phyloP scores from a whole-genome alignment of 1,140 invertebrate genomes.

The Brachionus angularis region DNA sequence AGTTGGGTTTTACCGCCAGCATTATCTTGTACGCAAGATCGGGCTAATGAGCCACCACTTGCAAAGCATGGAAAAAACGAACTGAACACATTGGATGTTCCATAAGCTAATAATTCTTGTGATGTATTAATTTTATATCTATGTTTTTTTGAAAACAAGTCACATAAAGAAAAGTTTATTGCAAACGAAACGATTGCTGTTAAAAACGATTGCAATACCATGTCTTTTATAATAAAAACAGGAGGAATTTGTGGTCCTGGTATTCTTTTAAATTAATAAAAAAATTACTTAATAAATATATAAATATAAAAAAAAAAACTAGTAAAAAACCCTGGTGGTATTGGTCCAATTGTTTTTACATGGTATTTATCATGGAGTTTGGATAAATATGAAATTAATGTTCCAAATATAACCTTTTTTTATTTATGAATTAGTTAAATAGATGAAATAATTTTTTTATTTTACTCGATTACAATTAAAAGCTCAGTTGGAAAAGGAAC shows the following conservation, averaged over 20 bases:
- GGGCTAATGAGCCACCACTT: slow-evolving; percentile 60
- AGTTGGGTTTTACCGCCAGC: slow-evolving; percentile 59
- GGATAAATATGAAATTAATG: slow-evolving; percentile 27
- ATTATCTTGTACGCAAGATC: slow-evolving; percentile 58
- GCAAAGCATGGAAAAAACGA: slow-evolving; percentile 62
- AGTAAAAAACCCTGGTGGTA: not conserved
- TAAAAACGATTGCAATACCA: not conserved
- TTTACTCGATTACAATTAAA: slow-evolving; percentile 50
- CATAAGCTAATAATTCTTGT: slow-evolving; percentile 66
- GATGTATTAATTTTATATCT: slow-evolving; percentile 81
- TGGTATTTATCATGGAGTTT: not conserved
- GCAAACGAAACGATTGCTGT: slow-evolving; percentile 84
- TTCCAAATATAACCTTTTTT: slow-evolving; percentile 45
- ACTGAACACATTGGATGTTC: slow-evolving; percentile 58
- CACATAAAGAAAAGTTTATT: slow-evolving; percentile 83
- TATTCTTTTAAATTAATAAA: too few relatives aligned
- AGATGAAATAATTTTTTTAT: not conserved
- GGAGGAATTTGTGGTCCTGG: not conserved
- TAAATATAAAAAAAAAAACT: not conserved
- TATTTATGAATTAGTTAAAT: not conserved
- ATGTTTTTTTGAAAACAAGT: slow-evolving; percentile 81
- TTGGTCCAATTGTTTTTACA: not conserved
- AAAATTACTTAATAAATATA: too few relatives aligned
- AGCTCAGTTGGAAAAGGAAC: slow-evolving; percentile 56
- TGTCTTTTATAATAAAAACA: slow-evolving; percentile 1